Evolutionary conservation across 1,140 invertebrate genomes (phyloP), one percentile per base, ranked within the genome.

Genomic region (Temnothorax nylanderi): DNA sequence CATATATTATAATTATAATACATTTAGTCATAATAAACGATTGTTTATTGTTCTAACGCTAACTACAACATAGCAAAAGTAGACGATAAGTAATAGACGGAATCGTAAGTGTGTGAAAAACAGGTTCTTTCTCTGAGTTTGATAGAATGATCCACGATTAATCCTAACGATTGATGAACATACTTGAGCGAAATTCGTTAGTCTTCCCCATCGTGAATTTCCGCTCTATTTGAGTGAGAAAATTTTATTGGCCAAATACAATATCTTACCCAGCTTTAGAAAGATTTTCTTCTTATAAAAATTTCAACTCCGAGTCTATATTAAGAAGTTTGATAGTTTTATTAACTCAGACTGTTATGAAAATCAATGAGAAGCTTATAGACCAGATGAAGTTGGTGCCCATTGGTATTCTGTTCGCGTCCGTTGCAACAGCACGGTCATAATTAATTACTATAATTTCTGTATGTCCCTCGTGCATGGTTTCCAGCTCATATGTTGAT

Each of bases 401-500:
- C 49, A 72, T 32, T 51, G 37, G 5, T 44, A 72, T 81, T 74
- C 54, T 21, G 67, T 65, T 26, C 51, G 41, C 51, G 37, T 58
- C 65, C 5, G 37, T 10, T 72, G 78, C 67, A 82, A 18, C 18
- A 37, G 11, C 37, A 0, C 62, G 37, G 67, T 74, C 21, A 54
- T 82, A 82, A 82, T 82, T 82, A 82, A 74, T 82, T 74, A 58
- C 80, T 82, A 74, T 82, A 82, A 82, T 82, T 82, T 60, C 80
- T 82, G 18, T 21, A 47, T 56, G 54, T 82, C 18, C 10, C 65
- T n/a, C 54, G 51, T 60, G 67, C 41, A 21, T 32, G 41, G 11
- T 82, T 82, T 74, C 51, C 26, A 74, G 41, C 41, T 60, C 67
- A 34, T 21, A 58, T 74, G 71, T 47, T 58, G 67, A 82, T 82